Conservation (phyloP, 2,113 vertebrate genomes). For the Glareola pratincola region DNA sequence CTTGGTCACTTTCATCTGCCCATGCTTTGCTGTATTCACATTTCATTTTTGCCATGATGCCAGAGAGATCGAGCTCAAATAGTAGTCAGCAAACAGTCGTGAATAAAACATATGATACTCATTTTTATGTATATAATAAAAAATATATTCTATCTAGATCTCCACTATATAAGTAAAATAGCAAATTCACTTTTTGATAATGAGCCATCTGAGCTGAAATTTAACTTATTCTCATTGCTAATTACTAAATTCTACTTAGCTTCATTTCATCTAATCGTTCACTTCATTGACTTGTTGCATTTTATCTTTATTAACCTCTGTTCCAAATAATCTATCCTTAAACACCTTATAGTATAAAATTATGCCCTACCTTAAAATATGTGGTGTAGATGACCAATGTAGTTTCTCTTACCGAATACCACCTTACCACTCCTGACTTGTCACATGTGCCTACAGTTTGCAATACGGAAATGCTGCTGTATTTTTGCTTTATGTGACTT, state of each 20-base stretch:
- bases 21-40: background rate
- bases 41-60: background rate
- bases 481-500: background rate
- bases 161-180: background rate
- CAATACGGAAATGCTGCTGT: background rate
- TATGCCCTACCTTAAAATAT: background rate
- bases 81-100: background rate
- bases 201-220: background rate
- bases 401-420: background rate
- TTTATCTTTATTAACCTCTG: background rate
- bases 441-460: rapidly evolving
- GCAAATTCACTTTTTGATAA: background rate
- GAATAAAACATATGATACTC: background rate
- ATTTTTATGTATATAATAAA: background rate
- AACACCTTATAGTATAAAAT: background rate
- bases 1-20: background rate
- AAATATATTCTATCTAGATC: background rate
- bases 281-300: background rate
- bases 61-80: background rate
- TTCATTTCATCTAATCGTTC: background rate
- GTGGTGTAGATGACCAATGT: background rate
- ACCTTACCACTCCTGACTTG: background rate
- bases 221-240: background rate
- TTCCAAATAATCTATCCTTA: background rate
- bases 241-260: background rate